phyloP scores from a whole-genome alignment of 1,140 invertebrate genomes.

The Ceratitis capitata region DNA sequence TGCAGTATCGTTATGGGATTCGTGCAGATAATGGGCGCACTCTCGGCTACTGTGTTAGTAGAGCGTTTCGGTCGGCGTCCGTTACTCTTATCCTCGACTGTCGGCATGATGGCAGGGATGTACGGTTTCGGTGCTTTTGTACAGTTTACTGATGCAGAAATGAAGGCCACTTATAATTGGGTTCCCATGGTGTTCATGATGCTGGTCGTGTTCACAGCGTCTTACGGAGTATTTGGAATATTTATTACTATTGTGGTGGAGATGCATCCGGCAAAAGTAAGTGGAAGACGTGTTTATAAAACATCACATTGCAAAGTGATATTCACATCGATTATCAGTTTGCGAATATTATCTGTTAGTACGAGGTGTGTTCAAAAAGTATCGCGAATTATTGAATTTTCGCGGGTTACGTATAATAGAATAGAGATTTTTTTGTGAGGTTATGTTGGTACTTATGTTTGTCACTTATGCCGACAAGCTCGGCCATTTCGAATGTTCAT shows the following conservation, averaged over 20 bases:
- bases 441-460: no score
- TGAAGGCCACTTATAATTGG: neutral
- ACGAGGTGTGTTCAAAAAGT: no score
- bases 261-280: conserved; percentile 56
- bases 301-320: no score
- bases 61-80: conserved; percentile 46
- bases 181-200: conserved; percentile 55
- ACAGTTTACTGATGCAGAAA: conserved; percentile 3
- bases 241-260: conserved; percentile 57
- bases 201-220: conserved; percentile 54
- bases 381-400: no score
- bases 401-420: no score
- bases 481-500: no score
- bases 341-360: no score
- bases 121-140: conserved; percentile 39
- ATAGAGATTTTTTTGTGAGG: no score
- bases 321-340: no score
- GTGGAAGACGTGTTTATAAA: neutral
- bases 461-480: no score
- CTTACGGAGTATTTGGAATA: conserved; percentile 54
- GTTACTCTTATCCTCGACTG: conserved; percentile 42
- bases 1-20: conserved; percentile 79
- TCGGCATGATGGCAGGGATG: conserved; percentile 41
- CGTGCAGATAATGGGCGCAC: conserved; percentile 53
- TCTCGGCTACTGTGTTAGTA: conserved; percentile 38